Base-by-base conservation (phyloP, 2,888 invertebrate genomes). In the Melitaea athalia region DNA sequence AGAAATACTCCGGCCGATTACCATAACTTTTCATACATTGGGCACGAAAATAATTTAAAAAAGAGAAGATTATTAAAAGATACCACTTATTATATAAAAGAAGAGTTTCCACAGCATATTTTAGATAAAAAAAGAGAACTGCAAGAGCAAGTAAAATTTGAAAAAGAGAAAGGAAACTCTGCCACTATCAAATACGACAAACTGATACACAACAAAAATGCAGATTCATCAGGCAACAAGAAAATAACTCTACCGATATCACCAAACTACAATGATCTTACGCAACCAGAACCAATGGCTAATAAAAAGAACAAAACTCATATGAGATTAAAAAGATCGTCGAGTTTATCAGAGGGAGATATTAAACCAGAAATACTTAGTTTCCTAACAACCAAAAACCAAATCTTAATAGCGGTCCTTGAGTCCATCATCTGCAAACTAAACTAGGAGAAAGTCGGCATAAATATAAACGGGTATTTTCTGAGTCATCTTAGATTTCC, bases 241-340 rank as follows among this genome's bases (percentile, higher is more conserved):
- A 52, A 15, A 33, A 52, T 24, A 52, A n/a, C 11, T 42, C 15
- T 42, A 42, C 11, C 33, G 42, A 33, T 12, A n/a, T 49, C 61
- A 14, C 15, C 49, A 33, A 62, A 7, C 17, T 4, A 45, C 24
- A 60, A 63, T 3, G 52, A 63, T 52, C 31, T 33, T 5, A 64
- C 94, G 93, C 49, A 62, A 33, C 10, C 62, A 62, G 50, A 50
- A 31, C 31, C 50, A 33, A 62, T 5, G 0, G 4, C 62, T n/a
- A 5, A 62, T 62, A 62, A 62, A 50, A 62, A 50, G 62, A 62
- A 62, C 38, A 62, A 62, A 62, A 62, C 50, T n/a, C 62, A 62
- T 33, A 52, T 42, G 5, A 49, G 24, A 12, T 31, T 50, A 50
- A 33, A 50, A 62, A 31, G 38, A 50, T 50, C 33, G n/a, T 62